phyloP scores from a whole-genome alignment of 2,888 invertebrate species.

The Lasioglossum calceatum region DNA sequence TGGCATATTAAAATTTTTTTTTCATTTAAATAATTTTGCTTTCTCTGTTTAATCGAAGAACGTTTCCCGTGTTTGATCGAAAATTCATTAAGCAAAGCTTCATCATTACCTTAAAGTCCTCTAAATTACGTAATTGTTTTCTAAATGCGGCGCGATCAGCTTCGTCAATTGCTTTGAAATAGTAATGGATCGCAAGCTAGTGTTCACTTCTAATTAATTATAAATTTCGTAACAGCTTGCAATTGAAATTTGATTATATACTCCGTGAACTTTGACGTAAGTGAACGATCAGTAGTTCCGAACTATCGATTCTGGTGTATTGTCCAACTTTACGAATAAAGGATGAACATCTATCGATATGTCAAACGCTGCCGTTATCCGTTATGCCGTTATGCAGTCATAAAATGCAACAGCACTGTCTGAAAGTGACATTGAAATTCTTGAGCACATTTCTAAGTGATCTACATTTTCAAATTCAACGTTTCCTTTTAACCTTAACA shows the following conservation, averaged over 20 bases:
- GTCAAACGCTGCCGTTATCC: slow-evolving; percentile 16
- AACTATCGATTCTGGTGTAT: slow-evolving; percentile 41
- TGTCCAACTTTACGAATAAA: slow-evolving; percentile 29
- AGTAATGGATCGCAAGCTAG: not conserved
- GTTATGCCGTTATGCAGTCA: not conserved
- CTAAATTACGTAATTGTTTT: slow-evolving; percentile 15
- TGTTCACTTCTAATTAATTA: slow-evolving; percentile 35
- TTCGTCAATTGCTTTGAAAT: slow-evolving; percentile 12
- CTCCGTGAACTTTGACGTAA: slow-evolving; percentile 32
- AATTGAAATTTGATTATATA: slow-evolving; percentile 49
- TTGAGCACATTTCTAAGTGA: not conserved
- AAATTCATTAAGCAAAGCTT: not conserved
- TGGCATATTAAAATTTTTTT: no score
- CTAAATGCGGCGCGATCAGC: not conserved
- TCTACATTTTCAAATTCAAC: not conserved
- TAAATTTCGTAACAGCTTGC: slow-evolving; percentile 39
- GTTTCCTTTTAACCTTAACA: not conserved
- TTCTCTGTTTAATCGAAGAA: not conserved
- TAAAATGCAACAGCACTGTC: not conserved
- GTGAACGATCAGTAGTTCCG: slow-evolving; percentile 42
- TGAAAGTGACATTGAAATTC: not conserved
- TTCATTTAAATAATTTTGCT: not conserved
- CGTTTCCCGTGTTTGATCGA: not conserved
- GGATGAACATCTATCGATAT: slow-evolving; percentile 1
- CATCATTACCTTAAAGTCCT: not conserved